These are phyloP conservation scores for Acrobasis suavella DNA, from an alignment of 2,888 invertebrate genomes.

Conservation along the genomic window DNA sequence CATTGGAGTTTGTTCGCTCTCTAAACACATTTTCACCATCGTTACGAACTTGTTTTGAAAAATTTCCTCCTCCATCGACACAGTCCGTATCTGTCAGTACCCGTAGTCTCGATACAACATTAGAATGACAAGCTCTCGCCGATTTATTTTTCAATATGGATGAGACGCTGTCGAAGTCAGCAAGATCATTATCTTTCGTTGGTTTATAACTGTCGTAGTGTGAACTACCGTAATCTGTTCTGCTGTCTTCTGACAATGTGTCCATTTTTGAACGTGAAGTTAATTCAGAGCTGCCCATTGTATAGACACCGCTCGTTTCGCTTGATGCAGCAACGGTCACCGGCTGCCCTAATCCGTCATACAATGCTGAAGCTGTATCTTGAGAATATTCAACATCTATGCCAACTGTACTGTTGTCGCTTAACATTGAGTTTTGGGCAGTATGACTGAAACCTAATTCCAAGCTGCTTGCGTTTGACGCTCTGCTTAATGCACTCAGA, in stretches of 20 bases:
- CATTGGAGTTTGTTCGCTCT: conserved; percentile 88
- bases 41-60: conserved; percentile 67
- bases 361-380: conserved; percentile 83
- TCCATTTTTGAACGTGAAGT: conserved; percentile 84
- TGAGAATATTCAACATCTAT: conserved; percentile 84
- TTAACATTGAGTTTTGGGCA: conserved; percentile 91
- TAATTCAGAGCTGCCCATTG: conserved; percentile 87
- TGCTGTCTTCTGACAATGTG: conserved; percentile 68
- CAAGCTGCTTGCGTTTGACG: conserved; percentile 90
- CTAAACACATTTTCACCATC: conserved; percentile 80
- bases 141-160: conserved; percentile 79
- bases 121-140: conserved; percentile 59
- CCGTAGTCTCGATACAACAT: conserved; percentile 50
- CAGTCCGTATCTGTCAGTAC: conserved; percentile 72
- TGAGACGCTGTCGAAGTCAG: conserved; percentile 77
- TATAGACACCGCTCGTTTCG: conserved; percentile 93
- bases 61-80: conserved; percentile 67
- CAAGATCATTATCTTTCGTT: conserved; percentile 74
- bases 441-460: conserved; percentile 94
- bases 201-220: conserved; percentile 83
- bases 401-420: conserved; percentile 86
- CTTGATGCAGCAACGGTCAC: conserved; percentile 87
- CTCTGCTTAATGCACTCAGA: conserved; percentile 80
- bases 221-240: conserved; percentile 76
- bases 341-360: conserved; percentile 74